Evolutionary conservation across 2,113 vertebrate genomes (phyloP), one percentile per base, ranked within the genome.

Genomic region (Oplegnathus fasciatus): DNA sequence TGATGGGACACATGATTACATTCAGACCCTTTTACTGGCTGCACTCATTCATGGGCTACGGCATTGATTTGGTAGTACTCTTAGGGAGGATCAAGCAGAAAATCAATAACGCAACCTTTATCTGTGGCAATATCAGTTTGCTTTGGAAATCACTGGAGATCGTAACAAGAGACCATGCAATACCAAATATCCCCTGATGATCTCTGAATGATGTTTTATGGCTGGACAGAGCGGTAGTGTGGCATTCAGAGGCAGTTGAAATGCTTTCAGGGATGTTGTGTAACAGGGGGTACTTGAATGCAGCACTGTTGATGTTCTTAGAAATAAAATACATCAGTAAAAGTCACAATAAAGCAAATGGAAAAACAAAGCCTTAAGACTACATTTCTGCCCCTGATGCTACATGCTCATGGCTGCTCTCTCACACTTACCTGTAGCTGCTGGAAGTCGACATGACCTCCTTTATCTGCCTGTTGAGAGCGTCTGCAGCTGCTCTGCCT

Each of bases 381-480:
- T 5, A 9, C 6, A 20, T 8, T 9, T 24, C 9, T 30, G 9
- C 20, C 9, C 14, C 9, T 30, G 1, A 14, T 34, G 4, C 58
- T 10, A 8, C 26, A 34, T 18, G 54, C 1, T 9, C n/a, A 44
- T 2, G 17, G 4, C 75, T 58, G 24, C 57, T 2, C 42, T 28
- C 42, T 1, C 28, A 2, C 55, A 1, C 85, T 96, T 92, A 99
- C 98, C 97, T 98, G 95, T 99, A 99, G 62, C 95, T 96, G 81
- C 97, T 98, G 5, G 96, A 95, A 9, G 95, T 96, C 0, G 96
- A 95, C 92, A 96, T 96, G 37, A 97, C 97, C 93, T 98, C 95
- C 79, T 97, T 97, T 77, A 99, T 98, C 92, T 99, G 97, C 83
- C 96, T 95, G 95, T 99, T 99, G 60, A 98, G 90, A 20, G 97